These are phyloP conservation scores for Calliopsis andreniformis DNA, from an alignment of 1,140 invertebrate genomes.

Conservation along the genomic window DNA sequence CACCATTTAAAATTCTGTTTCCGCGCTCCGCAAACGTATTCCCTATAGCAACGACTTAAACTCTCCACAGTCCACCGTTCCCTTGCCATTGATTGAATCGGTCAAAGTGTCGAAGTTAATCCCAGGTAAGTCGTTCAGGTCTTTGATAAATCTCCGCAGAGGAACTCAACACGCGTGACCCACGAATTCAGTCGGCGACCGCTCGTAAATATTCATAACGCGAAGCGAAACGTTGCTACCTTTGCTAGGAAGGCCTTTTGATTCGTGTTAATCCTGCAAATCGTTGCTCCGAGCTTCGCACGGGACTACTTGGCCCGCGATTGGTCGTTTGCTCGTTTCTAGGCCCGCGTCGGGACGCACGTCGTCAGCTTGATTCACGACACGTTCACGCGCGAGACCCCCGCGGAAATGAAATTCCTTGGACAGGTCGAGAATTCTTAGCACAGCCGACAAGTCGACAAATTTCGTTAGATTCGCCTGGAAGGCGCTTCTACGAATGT, in stretches of 20 bases:
- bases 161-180: background rate
- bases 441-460: background rate
- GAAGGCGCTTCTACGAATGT: background rate
- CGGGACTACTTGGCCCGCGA: background rate
- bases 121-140: background rate
- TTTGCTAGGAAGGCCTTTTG: background rate
- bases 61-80: too few relatives aligned
- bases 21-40: too few relatives aligned
- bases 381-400: background rate
- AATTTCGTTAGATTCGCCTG: background rate
- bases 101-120: background rate
- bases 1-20: too few relatives aligned
- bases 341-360: background rate
- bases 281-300: constrained; percentile 18
- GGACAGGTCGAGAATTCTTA: background rate
- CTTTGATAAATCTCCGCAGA: background rate
- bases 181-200: constrained; percentile 24
- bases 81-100: background rate
- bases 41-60: too few relatives aligned
- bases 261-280: constrained; percentile 19
- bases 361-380: background rate
- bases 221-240: constrained; percentile 9
- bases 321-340: constrained; percentile 16
- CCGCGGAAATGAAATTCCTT: constrained; percentile 29
- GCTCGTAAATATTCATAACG: constrained; percentile 54